Percentiles rank a stretch among this genome's conserved stretches.
These are phyloP conservation scores for Lerista edwardsae DNA, from an alignment of 2,797 vertebrate species.

Conservation along the genomic window DNA sequence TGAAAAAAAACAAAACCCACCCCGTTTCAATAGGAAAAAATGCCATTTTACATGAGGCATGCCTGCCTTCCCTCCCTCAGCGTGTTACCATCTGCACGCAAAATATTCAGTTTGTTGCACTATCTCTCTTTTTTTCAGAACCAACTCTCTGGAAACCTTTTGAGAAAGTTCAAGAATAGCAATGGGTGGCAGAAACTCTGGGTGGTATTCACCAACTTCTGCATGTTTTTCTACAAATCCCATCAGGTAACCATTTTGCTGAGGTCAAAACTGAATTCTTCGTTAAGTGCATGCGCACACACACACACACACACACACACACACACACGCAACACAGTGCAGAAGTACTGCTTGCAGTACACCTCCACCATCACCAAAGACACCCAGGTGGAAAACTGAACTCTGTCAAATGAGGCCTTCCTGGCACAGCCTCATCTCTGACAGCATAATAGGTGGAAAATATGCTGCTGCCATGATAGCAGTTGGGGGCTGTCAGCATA, in stretches of 20 bases:
- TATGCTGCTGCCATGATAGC: not conserved
- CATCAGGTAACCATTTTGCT: conserved; percentile 82
- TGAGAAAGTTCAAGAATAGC: conserved; percentile 98
- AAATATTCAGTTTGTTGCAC: conserved; percentile 1
- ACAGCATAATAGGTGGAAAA: not conserved
- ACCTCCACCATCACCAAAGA: not conserved
- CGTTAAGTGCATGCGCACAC: not conserved
- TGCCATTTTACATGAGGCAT: conserved; percentile 12
- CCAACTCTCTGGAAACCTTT: conserved; percentile 94
- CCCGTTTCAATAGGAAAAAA: not conserved
- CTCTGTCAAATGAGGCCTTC: not conserved
- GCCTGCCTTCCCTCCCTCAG: not conserved
- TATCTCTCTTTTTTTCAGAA: conserved; percentile 81
- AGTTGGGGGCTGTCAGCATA: not conserved
- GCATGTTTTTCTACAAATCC: conserved; percentile 98
- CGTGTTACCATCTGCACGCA: not conserved
- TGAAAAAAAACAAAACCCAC: not conserved
- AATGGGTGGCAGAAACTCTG: conserved; percentile 99
- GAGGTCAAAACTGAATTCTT: not conserved
- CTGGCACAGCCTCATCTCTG: not conserved
- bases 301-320: not conserved
- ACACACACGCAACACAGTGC: not conserved
- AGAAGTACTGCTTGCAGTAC: not conserved
- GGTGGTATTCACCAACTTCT: conserved; percentile 99
- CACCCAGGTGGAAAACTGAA: not conserved